phyloP scores from a whole-genome alignment of 1,140 invertebrate species.

The Cyclargus thomasi region DNA sequence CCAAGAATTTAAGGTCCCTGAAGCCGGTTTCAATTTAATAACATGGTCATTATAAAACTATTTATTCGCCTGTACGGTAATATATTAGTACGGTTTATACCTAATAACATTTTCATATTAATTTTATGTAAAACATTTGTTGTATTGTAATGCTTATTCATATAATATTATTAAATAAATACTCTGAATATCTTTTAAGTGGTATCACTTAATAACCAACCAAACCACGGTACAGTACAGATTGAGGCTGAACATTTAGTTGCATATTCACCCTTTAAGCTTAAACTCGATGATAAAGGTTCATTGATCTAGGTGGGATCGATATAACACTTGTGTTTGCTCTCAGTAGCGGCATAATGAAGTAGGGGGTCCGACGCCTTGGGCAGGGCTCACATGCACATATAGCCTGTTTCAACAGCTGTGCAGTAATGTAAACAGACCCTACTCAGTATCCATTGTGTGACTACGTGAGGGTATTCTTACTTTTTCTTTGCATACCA shows the following conservation, averaged over 20 bases:
- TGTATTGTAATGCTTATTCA: too few relatives aligned
- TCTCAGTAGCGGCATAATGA: neutral
- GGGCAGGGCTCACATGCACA: neutral
- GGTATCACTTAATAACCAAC: too few relatives aligned
- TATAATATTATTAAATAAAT: too few relatives aligned
- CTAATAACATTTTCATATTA: neutral
- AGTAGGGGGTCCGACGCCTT: neutral
- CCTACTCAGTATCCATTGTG: neutral
- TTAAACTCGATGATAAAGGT: neutral
- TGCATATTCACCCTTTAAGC: too few relatives aligned
- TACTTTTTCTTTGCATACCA: neutral
- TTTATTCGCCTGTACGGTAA: neutral
- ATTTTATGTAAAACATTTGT: neutral
- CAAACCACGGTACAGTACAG: too few relatives aligned
- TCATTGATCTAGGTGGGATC: neutral
- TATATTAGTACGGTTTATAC: neutral
- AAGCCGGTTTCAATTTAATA: neutral
- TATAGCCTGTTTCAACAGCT: neutral
- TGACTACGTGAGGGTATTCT: neutral
- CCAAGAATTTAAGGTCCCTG: neutral
- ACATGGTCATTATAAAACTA: neutral
- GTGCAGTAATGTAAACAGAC: neutral
- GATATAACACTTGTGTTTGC: neutral
- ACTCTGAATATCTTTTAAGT: too few relatives aligned
- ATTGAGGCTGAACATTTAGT: too few relatives aligned